These are phyloP conservation scores for Dicaeum eximium DNA, from an alignment of 2,113 vertebrate species.

Conservation along the genomic window DNA sequence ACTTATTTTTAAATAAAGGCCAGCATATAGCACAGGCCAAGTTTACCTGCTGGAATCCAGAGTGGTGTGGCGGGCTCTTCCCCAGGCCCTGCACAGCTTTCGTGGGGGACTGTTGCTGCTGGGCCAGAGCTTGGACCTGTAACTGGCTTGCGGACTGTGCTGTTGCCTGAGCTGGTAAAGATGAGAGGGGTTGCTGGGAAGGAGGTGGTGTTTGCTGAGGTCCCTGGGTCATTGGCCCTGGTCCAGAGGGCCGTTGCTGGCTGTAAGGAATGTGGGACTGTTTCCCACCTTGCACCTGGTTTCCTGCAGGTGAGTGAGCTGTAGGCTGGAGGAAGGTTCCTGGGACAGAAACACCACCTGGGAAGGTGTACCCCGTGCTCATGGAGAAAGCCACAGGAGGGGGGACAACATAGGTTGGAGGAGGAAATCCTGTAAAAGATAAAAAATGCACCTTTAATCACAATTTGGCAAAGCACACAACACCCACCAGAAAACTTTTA, in stretches of 20 bases:
- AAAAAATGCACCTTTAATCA: background rate
- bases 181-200: slow-evolving; percentile 79
- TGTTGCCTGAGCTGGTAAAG: slow-evolving; percentile 81
- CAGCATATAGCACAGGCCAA: background rate
- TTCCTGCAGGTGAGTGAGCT: slow-evolving; percentile 84
- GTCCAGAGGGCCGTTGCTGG: slow-evolving; percentile 95
- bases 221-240: slow-evolving; percentile 85
- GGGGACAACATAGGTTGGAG: slow-evolving; percentile 93
- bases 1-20: background rate
- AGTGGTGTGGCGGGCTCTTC: slow-evolving; percentile 92
- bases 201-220: slow-evolving; percentile 80
- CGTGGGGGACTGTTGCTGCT: slow-evolving; percentile 85
- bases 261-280: slow-evolving; percentile 98
- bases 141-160: slow-evolving; percentile 85
- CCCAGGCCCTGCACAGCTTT: slow-evolving; percentile 84
- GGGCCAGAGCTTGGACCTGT: slow-evolving; percentile 84
- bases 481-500: background rate
- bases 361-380: slow-evolving; percentile 93
- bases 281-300: slow-evolving; percentile 88
- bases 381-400: slow-evolving; percentile 93
- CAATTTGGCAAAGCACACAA: background rate
- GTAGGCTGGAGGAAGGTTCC: slow-evolving; percentile 89
- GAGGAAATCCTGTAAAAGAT: slow-evolving; percentile 86
- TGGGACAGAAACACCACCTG: slow-evolving; percentile 88
- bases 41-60: slow-evolving; percentile 90